Conservation (phyloP, 2,888 invertebrate species). For the Enchytraeus crypticus region DNA sequence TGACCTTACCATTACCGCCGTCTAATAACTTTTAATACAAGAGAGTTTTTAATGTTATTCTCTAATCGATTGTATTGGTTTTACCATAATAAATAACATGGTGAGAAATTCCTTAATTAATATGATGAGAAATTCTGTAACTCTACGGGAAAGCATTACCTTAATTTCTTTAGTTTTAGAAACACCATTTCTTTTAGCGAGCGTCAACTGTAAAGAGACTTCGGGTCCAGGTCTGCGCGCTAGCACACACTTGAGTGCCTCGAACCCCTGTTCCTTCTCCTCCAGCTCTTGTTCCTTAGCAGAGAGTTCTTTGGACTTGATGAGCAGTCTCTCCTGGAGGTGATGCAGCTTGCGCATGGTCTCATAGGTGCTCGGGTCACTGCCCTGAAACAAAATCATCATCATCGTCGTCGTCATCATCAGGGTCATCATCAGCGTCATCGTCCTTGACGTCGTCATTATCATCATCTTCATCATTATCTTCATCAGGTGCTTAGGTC, state of each 20-base stretch:
- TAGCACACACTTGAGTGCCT: conserved; percentile 63
- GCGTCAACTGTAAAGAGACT: conserved; percentile 55
- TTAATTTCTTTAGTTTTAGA: conserved; percentile 50
- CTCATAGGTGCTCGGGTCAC: conserved; percentile 71
- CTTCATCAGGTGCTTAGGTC: background rate
- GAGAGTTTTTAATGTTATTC: too few species aligned
- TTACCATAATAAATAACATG: too few species aligned
- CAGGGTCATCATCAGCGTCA: too few species aligned
- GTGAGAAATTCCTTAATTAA: background rate
- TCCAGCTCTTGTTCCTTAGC: conserved; percentile 59
- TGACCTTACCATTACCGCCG: too few species aligned
- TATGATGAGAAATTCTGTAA: background rate
- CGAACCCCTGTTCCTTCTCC: conserved; percentile 64
- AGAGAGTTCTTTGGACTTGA: conserved; percentile 55
- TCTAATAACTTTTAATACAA: too few species aligned
- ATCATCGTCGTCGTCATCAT: too few species aligned
- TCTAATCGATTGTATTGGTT: too few species aligned
- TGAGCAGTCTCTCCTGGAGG: conserved; percentile 69
- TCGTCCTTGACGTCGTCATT: too few species aligned
- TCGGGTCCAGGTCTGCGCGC: conserved; percentile 68
- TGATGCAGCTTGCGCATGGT: conserved; percentile 72
- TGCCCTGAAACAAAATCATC: conserved; percentile 53
- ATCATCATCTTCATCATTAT: background rate
- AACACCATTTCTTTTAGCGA: conserved; percentile 48
- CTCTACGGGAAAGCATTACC: conserved; percentile 27